These are phyloP conservation scores for mouse (Mus musculus) DNA, from an alignment of 2,113 vertebrate species.

Conservation along the genomic window GRCm39 chr15:12481001-12481500, in stretches of 20 bases:
- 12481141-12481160: not conserved
- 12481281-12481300: constrained; percentile 34
- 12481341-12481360: not conserved
- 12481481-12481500: not conserved
- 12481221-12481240: constrained; percentile 1
- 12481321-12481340: constrained; percentile 47
- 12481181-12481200: not conserved
- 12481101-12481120: not conserved
- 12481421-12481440: not conserved
- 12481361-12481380: constrained; percentile 42
- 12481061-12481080: not conserved
- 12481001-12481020: no score
- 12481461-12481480: not conserved
- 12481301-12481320: constrained; percentile 60
- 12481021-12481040: no score
- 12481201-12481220: not conserved
- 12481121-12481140: not conserved
- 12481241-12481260: not conserved
- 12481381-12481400: not conserved
- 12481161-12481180: not conserved
- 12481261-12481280: constrained; percentile 22
- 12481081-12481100: not conserved
- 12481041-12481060: not conserved
- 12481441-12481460: not conserved
- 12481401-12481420: not conserved